Base-by-base conservation (phyloP, 2,113 vertebrate genomes). In the Mobula hypostoma region DNA sequence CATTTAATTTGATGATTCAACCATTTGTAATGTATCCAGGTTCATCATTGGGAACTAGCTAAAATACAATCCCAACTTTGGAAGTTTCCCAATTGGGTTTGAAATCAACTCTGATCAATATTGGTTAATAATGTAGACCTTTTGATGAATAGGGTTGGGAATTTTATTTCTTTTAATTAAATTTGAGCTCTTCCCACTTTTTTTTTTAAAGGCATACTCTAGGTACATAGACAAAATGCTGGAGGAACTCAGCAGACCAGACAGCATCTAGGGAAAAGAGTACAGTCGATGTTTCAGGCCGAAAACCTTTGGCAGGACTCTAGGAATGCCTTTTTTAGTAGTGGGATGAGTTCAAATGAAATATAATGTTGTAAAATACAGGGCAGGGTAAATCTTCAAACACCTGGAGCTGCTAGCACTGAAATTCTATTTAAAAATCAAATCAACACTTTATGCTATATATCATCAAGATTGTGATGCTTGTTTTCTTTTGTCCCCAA, bases 361-460 rank as follows among this genome's bases (percentile, higher is more conserved):
- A 93, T 48, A 7, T 14, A 27, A 27, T 93, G 24, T 56, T 92
- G 68, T 72, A 68, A 91, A 92, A 36, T 19, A 40, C 72, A 4
- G 27, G 1, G 48, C 21, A 4, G 90, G 66, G 68, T 48, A 74
- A 66, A 66, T n/a, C 29, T 24, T 48, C 68, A 36, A 74, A 56
- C 40, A 72, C 40, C 91, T 93, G 90, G 36, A 24, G 7, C n/a
- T 92, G 17, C 68, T 93, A 74, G 36, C 32, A 93, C 91, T 93
- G 68, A 93, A 74, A 93, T 40, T 76, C 68, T 93, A 72, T 48
- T 93, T 7, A 78, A n/a, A n/a, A 74, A 74, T 74, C 29, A 93
- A 93, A 91, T 68, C 48, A 93, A 93, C 91, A 93, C 56, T 93
- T 93, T 90, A 29, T 66, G 85, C 29, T 90, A 66, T 40, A 90